Evolutionary conservation across 2,113 vertebrate species (phyloP).

Genomic region (Terrapene triunguis): DNA sequence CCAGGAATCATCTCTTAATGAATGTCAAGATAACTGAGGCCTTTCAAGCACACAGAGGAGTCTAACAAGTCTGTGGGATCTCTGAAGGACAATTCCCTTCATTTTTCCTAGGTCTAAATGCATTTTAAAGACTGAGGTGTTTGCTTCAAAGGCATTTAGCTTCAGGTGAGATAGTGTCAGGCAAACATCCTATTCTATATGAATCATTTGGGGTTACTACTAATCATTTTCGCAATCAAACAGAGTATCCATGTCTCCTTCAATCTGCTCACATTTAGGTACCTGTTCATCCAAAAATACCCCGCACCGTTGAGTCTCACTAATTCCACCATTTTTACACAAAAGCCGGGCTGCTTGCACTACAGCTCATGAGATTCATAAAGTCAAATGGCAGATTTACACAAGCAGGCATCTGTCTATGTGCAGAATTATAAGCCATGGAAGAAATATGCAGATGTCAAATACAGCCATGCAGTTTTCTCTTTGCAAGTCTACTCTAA

Average conservation of each 20-base stretch:
- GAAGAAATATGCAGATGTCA: slow-evolving; percentile 50
- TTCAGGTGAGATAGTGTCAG: neutral
- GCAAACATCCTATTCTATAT: neutral
- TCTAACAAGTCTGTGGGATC: neutral
- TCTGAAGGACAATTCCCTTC: neutral
- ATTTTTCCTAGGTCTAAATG: neutral
- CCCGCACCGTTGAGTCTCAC: neutral
- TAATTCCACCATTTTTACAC: neutral
- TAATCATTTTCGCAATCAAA: neutral
- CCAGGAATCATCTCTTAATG: neutral
- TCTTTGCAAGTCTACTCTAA: slow-evolving; percentile 9
- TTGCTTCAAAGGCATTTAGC: neutral
- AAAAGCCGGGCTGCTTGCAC: neutral
- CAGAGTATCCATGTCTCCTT: accelerated
- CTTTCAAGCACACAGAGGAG: neutral
- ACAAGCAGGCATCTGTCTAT: slow-evolving; percentile 27
- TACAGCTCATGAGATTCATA: neutral
- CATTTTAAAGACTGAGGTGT: neutral
- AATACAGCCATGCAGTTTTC: neutral
- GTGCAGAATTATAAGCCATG: neutral
- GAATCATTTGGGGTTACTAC: neutral
- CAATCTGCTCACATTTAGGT: neutral
- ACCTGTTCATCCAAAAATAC: neutral
- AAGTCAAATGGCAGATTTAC: slow-evolving; percentile 38
- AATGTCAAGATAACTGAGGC: neutral